These are phyloP conservation scores for Gerris lacustris DNA, from an alignment of 2,888 invertebrate genomes.

Conservation along the genomic window DNA sequence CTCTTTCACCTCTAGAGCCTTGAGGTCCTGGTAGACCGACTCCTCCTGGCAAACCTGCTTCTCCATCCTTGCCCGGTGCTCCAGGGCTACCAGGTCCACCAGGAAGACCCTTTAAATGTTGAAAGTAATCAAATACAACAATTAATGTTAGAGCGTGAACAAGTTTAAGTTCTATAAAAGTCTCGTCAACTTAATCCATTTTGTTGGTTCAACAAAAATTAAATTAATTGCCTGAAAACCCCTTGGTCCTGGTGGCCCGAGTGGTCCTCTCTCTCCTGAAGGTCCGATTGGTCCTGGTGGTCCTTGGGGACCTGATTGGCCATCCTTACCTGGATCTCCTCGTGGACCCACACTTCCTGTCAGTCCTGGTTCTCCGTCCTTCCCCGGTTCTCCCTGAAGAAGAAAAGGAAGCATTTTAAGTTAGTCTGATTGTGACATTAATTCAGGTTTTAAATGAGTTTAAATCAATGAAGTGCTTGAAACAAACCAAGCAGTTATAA, in stretches of 20 bases:
- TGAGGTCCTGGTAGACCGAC: slow-evolving; percentile 55
- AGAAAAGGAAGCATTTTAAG: neutral
- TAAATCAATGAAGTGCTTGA: too few species aligned
- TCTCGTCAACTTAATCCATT: neutral
- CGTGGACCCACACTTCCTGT: slow-evolving; percentile 64
- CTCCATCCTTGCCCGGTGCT: slow-evolving; percentile 67
- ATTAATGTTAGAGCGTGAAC: slow-evolving; percentile 8
- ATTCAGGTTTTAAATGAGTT: too few species aligned
- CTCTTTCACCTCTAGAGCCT: slow-evolving; percentile 59
- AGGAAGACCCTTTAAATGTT: slow-evolving; percentile 49
- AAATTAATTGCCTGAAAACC: slow-evolving; percentile 56
- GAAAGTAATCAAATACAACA: slow-evolving; percentile 15
- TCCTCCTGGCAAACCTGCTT: slow-evolving; percentile 56
- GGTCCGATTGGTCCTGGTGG: slow-evolving; percentile 58
- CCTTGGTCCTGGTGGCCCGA: slow-evolving; percentile 62
- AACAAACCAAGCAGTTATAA: too few species aligned
- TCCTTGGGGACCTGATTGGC: slow-evolving; percentile 60
- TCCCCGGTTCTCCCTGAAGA: slow-evolving; percentile 60
- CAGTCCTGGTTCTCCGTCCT: slow-evolving; percentile 64
- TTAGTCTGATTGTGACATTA: too few species aligned
- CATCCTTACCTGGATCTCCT: slow-evolving; percentile 68
- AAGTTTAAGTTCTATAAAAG: neutral
- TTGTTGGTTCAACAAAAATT: neutral
- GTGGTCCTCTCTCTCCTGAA: slow-evolving; percentile 60
- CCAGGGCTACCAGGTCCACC: slow-evolving; percentile 62